phyloP scores from a whole-genome alignment of 2,888 invertebrate species.

The Melieria omissa region DNA sequence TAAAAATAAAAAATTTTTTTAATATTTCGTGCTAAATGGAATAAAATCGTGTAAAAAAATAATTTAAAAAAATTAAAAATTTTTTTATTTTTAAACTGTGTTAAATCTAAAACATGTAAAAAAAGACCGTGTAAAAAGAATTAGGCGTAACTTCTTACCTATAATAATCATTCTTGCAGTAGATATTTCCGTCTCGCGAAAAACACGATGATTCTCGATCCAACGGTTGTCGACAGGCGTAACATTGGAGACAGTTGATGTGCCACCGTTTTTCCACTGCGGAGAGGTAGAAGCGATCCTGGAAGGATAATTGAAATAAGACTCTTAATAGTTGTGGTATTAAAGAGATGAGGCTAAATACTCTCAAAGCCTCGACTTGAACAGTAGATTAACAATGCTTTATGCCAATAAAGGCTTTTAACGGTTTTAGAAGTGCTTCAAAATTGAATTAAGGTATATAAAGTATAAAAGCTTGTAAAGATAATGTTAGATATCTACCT shows the following conservation, averaged over 20 bases:
- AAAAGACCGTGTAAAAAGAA: no score
- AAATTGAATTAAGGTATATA: slow-evolving; percentile 18
- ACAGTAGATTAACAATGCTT: no score
- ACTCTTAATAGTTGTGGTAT: no score
- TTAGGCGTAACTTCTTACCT: slow-evolving; percentile 82
- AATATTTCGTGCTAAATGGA: no score
- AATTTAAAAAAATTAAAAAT: no score
- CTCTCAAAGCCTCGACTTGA: no score
- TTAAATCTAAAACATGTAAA: no score
- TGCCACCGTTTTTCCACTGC: slow-evolving; percentile 95
- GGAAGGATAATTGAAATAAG: slow-evolving; percentile 34
- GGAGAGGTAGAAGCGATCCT: slow-evolving; percentile 90
- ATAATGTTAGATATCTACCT: slow-evolving; percentile 58
- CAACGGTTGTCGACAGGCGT: slow-evolving; percentile 87
- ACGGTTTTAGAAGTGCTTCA: slow-evolving; percentile 33
- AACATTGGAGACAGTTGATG: slow-evolving; percentile 89
- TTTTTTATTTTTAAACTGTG: no score
- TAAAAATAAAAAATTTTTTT: no score
- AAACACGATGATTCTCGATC: slow-evolving; percentile 94
- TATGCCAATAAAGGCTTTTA: no score
- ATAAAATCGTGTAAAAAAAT: no score
- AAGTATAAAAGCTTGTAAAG: neutral
- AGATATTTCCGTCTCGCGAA: slow-evolving; percentile 91
- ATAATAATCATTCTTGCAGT: slow-evolving; percentile 97
- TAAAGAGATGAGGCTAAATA: no score